Evolutionary conservation across 1,140 invertebrate species (phyloP).

Genomic region (Camponotus floridanus): DNA sequence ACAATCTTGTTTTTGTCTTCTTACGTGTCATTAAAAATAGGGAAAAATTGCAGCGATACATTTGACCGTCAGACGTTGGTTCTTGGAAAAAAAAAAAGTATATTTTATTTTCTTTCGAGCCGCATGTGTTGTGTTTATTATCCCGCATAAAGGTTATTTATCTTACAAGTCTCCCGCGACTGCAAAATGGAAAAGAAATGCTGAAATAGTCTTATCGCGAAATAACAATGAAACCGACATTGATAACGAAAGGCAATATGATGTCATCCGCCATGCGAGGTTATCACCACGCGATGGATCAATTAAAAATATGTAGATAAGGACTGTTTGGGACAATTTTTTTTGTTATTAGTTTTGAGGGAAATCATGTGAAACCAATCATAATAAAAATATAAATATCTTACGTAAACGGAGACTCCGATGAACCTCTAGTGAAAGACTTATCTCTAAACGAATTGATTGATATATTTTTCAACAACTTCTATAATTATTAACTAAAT

Average conservation of each 20-base stretch:
- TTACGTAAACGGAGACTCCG: not conserved
- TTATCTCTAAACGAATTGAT: not conserved
- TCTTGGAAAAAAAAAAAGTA: not conserved
- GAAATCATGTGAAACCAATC: not conserved
- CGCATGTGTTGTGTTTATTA: not conserved
- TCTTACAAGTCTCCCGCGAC: not conserved
- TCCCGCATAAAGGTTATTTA: slow-evolving; percentile 10
- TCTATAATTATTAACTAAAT: not conserved
- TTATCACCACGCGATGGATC: slow-evolving; percentile 24
- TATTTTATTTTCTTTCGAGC: not conserved
- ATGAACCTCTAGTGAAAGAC: not conserved
- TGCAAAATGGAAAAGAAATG: not conserved
- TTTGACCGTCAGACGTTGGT: not conserved
- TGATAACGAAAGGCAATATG: slow-evolving; percentile 19
- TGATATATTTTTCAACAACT: not conserved
- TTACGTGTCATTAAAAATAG: not conserved
- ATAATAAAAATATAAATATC: slow-evolving; percentile 16
- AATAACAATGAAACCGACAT: slow-evolving; percentile 45
- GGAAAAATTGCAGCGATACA: not conserved
- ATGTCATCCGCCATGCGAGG: not conserved
- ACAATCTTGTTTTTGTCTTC: not conserved
- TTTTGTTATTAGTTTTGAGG: not conserved
- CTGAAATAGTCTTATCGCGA: slow-evolving; percentile 21
- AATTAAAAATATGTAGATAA: slow-evolving; percentile 30
- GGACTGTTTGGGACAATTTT: not conserved